phyloP scores from a whole-genome alignment of 2,797 vertebrate genomes.

The Tolypeutes matacus region DNA sequence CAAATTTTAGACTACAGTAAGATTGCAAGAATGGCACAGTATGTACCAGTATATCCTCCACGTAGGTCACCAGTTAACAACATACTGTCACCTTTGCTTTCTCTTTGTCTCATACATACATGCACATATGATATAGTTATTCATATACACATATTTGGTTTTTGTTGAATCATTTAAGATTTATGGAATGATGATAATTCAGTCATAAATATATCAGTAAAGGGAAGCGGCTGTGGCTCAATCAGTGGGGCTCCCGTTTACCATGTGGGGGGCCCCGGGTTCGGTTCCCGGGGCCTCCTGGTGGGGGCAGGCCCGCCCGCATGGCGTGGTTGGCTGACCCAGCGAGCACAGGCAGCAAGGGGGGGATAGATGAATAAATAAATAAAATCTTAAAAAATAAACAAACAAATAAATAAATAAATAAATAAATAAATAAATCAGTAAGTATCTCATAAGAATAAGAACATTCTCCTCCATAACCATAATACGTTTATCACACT shows the following conservation, averaged over 20 bases:
- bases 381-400: too few relatives aligned
- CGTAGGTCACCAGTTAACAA: neutral
- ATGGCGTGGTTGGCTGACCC: too few relatives aligned
- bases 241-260: too few relatives aligned
- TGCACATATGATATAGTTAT: neutral
- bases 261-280: too few relatives aligned
- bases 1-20: neutral
- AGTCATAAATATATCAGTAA: neutral
- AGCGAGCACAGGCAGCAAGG: too few relatives aligned
- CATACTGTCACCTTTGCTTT: neutral
- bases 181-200: neutral
- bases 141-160: neutral
- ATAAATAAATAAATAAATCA: neutral
- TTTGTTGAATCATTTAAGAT: conserved; percentile 44
- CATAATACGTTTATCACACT: neutral
- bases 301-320: too few relatives aligned
- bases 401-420: too few relatives aligned
- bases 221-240: too few relatives aligned
- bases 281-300: too few relatives aligned
- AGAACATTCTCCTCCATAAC: neutral
- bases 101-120: neutral
- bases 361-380: too few relatives aligned
- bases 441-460: neutral
- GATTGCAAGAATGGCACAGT: neutral
- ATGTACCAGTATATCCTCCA: neutral